phyloP scores from a whole-genome alignment of 2,888 invertebrate species.

The Apodemia zela region DNA sequence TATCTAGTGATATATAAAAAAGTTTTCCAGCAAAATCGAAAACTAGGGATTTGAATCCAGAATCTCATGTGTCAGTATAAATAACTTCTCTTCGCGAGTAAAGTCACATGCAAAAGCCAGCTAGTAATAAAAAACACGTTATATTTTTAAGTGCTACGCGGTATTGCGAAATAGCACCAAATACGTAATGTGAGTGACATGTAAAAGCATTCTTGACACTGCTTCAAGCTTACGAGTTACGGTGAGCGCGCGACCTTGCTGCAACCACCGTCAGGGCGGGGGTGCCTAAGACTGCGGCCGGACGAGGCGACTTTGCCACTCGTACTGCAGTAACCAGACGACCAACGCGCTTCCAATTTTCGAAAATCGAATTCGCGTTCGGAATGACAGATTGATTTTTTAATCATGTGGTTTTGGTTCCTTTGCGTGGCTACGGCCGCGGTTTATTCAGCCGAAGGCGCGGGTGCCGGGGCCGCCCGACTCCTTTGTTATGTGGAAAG shows the following conservation, averaged over 20 bases:
- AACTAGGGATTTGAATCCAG: background rate
- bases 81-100: background rate
- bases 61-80: background rate
- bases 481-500: slow-evolving; percentile 69
- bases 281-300: slow-evolving; percentile 62
- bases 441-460: slow-evolving; percentile 48
- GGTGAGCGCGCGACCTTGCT: slow-evolving; percentile 67
- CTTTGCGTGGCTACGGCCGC: slow-evolving; percentile 52
- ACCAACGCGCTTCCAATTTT: slow-evolving; percentile 57
- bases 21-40: too few species aligned
- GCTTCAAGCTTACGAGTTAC: slow-evolving; percentile 42
- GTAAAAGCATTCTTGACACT: slow-evolving; percentile 42
- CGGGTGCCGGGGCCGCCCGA: slow-evolving; percentile 71
- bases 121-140: slow-evolving; percentile 16
- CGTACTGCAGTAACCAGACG: slow-evolving; percentile 60
- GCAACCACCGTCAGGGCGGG: slow-evolving; percentile 54
- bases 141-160: slow-evolving; percentile 19
- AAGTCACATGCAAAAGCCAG: slow-evolving; percentile 14
- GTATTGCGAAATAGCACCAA: slow-evolving; percentile 24
- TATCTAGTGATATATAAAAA: too few species aligned
- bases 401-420: slow-evolving; percentile 63
- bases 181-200: slow-evolving; percentile 34
- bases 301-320: slow-evolving; percentile 51
- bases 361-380: slow-evolving; percentile 46
- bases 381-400: slow-evolving; percentile 57